Conservation (phyloP, 2,888 invertebrate species). For the Napeogenes inachia region DNA sequence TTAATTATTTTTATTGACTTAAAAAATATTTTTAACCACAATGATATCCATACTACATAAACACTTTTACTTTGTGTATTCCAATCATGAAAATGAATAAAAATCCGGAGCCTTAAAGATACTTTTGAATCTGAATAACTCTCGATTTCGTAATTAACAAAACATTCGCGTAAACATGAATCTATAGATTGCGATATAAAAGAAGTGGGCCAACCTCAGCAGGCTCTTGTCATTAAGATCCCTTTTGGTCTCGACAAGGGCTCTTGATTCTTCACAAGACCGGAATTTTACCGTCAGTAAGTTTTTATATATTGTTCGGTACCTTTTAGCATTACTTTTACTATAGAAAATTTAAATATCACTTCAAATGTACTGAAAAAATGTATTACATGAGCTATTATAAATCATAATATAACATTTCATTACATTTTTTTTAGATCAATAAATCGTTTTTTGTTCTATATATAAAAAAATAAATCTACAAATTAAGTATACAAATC, state of each 20-base stretch:
- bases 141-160: conserved; percentile 11
- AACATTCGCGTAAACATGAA: conserved; percentile 17
- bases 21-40: no score
- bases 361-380: no score
- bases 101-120: neutral
- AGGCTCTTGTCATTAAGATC: conserved; percentile 47
- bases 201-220: conserved; percentile 18
- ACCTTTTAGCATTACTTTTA: conserved; percentile 4
- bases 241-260: conserved; percentile 48
- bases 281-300: conserved; percentile 57
- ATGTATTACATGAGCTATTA: no score
- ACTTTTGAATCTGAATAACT: conserved; percentile 3
- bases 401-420: no score
- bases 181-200: conserved; percentile 16
- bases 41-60: no score
- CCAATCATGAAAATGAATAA: neutral
- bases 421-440: no score
- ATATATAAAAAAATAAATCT: no score
- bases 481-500: no score
- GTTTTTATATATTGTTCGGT: conserved; percentile 37
- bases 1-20: no score
- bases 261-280: conserved; percentile 57
- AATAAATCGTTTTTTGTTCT: no score
- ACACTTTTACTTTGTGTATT: no score
- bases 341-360: neutral